Conservation (phyloP, 2,113 vertebrate species). For the Cynoglossus semilaevis region DNA sequence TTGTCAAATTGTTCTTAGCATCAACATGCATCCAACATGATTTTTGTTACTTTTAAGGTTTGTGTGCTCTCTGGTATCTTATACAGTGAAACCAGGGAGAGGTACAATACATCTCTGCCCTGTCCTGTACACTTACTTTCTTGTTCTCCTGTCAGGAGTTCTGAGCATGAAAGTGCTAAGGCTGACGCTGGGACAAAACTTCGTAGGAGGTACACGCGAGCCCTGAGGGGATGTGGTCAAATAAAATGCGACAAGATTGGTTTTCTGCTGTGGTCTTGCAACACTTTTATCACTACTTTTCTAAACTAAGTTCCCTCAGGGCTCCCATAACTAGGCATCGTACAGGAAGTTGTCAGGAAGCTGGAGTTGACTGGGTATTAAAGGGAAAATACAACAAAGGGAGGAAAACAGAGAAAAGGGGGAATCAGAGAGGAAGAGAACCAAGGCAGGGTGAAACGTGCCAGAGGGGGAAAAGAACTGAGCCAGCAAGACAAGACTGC, state of each 20-base stretch:
- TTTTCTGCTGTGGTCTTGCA: conserved; percentile 34
- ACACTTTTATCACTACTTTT: conserved; percentile 28
- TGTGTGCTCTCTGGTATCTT: too few relatives aligned
- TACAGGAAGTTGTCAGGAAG: conserved; percentile 38
- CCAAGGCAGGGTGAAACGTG: conserved; percentile 11
- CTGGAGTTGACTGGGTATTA: conserved; percentile 28
- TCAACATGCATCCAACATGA: too few relatives aligned
- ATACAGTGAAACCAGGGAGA: too few relatives aligned
- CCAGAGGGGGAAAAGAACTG: conserved; percentile 19
- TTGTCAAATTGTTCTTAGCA: too few relatives aligned
- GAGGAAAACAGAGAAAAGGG: conserved; percentile 15
- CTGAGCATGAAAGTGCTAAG: conserved; percentile 7
- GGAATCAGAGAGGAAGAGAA: conserved; percentile 43
- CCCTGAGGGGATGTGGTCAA: conserved; percentile 37
- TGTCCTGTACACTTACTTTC: conserved; percentile 8
- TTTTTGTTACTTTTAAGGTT: too few relatives aligned
- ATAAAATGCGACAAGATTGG: conserved; percentile 27
- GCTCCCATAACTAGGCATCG: conserved; percentile 38
- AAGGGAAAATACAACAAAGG: conserved; percentile 27
- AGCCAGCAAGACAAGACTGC: conserved; percentile 31
- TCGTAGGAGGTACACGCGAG: conserved; percentile 11
- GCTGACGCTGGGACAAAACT: conserved; percentile 4
- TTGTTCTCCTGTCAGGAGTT: conserved; percentile 9
- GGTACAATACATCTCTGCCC: too few relatives aligned
- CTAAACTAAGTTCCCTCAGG: conserved; percentile 19